phyloP scores from a whole-genome alignment of 2,113 vertebrate genomes.

The Astur gentilis region DNA sequence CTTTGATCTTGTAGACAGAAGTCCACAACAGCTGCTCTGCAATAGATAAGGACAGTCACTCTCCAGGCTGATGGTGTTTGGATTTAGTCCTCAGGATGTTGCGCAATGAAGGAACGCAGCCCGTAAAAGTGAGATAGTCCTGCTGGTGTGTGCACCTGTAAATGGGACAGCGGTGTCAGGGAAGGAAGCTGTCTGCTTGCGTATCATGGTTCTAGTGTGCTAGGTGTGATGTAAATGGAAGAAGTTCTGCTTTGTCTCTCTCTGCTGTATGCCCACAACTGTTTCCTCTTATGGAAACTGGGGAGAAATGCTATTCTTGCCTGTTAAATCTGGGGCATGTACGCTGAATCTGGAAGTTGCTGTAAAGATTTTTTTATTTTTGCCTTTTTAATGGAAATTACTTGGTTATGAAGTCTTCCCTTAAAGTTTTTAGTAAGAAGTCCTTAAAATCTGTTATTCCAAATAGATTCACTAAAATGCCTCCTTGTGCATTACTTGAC shows the following conservation, averaged over 20 bases:
- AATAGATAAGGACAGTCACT: background rate
- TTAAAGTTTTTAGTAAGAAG: background rate
- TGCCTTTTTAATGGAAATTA: background rate
- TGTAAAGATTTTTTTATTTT: background rate
- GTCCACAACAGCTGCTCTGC: constrained; percentile 45
- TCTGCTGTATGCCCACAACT: background rate
- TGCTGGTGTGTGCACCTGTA: background rate
- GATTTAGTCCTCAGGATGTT: background rate
- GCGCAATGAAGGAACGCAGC: background rate
- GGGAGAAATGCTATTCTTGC: background rate
- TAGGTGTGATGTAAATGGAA: background rate
- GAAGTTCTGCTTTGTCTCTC: background rate
- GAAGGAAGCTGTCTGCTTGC: background rate
- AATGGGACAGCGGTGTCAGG: rapidly evolving
- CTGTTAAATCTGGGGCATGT: background rate
- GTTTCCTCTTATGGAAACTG: background rate
- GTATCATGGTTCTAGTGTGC: rapidly evolving
- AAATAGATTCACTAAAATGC: background rate
- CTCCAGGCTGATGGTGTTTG: background rate
- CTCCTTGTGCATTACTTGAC: background rate
- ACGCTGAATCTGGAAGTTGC: background rate
- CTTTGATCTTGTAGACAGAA: constrained; percentile 51
- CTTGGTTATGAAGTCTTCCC: background rate
- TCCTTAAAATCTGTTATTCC: background rate
- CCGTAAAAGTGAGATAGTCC: background rate